Base-by-base conservation (phyloP, 2,113 vertebrate species). In the Limnothrissa miodon region DNA sequence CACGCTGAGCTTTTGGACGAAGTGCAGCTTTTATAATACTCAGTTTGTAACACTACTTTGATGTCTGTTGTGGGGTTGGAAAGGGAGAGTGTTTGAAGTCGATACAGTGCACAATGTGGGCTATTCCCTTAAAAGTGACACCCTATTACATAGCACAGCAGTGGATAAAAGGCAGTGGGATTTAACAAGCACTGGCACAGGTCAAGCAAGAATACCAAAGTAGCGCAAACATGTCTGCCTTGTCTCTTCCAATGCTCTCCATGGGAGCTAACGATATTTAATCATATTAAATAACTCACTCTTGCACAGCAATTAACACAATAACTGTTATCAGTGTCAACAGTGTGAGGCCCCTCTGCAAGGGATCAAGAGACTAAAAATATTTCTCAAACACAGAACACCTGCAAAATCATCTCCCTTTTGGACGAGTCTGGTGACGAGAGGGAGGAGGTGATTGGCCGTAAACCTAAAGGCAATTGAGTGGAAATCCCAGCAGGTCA, bases 91-190 rank as follows among this genome's bases (percentile, higher is more conserved):
- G 59, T 74, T 74, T 74, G 66, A 39, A 74, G 29, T 25, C 25
- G n/a, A 25, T 25, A 17, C 66, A 39, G 66, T 36, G 66, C 66
- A 74, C 66, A 74, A 33, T 70, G 62, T 29, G 66, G 3, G 25
- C 29, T 74, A 33, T 74, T 74, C 66, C 66, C 51, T 29, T 74
- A 74, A 74, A 74, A 74, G 66, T 36, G 29, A 15, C 66, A 74
- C 33, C 17, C 62, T 36, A 13, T 74, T 36, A 33, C 10, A 39
- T n/a, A 25, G 59, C n/a, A 11, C 59, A 66, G 59, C 59, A 66
- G 59, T 66, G 25, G 5, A 48, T 48, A 13, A 15, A 48, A 48
- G 46, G 46, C 46, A 48, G 0, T 48, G 46, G 46, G 46, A 48
- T 48, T 48, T 48, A 48, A 17, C 46, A 48, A 17, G 46, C 46